phyloP scores from a whole-genome alignment of 2,113 vertebrate genomes.

The Ciconia boyciana region DNA sequence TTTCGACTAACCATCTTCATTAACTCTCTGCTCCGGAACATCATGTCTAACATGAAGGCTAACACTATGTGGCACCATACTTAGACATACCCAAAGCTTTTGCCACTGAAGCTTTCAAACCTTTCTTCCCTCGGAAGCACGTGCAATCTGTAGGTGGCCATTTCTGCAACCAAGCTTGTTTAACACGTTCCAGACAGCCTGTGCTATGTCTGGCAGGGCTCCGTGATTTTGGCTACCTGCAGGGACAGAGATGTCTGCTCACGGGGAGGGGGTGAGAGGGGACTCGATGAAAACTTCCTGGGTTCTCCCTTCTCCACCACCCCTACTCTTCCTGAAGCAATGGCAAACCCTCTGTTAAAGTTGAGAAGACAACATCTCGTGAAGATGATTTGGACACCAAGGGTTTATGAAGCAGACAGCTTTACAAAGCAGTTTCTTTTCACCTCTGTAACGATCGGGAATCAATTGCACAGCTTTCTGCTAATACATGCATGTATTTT shows the following conservation, averaged over 20 bases:
- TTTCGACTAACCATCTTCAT: neutral
- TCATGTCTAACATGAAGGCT: neutral
- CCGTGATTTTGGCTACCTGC: fast-evolving
- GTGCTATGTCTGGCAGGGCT: neutral
- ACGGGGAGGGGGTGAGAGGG: fast-evolving
- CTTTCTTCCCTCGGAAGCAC: neutral
- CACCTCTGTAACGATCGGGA: neutral
- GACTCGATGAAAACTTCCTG: neutral
- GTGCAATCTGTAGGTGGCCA: neutral
- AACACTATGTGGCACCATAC: neutral
- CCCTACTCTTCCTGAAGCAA: neutral
- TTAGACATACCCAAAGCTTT: neutral
- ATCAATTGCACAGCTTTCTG: neutral
- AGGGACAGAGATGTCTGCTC: neutral
- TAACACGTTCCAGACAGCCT: neutral
- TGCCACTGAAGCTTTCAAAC: neutral
- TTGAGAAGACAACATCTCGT: neutral
- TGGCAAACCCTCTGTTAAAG: neutral
- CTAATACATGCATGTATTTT: neutral
- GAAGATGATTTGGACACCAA: neutral
- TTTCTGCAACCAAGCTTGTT: neutral
- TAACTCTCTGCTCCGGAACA: neutral
- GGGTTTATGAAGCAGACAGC: neutral
- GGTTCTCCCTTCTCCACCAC: neutral
- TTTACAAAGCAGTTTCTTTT: neutral